Evolutionary conservation across 2,888 invertebrate species (phyloP), one percentile per base, ranked within the genome.

Genomic region (Spisula solida): DNA sequence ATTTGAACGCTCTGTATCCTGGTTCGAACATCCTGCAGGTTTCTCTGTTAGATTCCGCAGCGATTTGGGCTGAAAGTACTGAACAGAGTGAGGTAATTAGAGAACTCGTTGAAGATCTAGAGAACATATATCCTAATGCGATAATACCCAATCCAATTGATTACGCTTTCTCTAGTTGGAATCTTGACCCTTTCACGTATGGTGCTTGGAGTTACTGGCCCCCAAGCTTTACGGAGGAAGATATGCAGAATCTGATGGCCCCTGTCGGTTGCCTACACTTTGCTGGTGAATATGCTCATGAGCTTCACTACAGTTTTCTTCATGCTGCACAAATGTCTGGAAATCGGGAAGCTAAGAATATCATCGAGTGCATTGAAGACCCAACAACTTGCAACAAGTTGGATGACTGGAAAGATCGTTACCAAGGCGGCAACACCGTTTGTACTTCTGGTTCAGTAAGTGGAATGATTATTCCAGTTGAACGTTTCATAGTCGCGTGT

Each of bases 181-280:
- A 75, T 25, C 51, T 81, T 2, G 86, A 90, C 80, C 92, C 90
- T 0, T 81, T 92, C 8, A 88, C 86, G 12, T 34, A 55, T 20
- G 92, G 92, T 16, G 82, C 92, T 6, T 90, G 56, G 47, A 86
- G 85, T 34, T 90, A 89, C 80, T 92, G 92, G 90, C 88, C 92
- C 0, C 60, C 91, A 18, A 82, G 84, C 2, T 91, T 88, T 75
- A 88, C 85, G 1, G 2, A 25, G 5, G 79, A 87, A n/a, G 47
- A 84, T 41, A 83, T 89, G 80, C 75, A 80, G 16, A 83, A 82
- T 1, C 80, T 92, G 4, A 79, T 60, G 25, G 86, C 89, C 20
- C 89, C 89, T 0, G 86, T 91, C n/a, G 92, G 90, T 6, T 75
- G 89, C 18, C 20, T 93, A 6, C 79, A 88, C 60, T 93, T 93